Evolutionary conservation across 2,797 vertebrate species (phyloP), one percentile per base, ranked within the genome.

Genomic region (Anisognathus igniventris): DNA sequence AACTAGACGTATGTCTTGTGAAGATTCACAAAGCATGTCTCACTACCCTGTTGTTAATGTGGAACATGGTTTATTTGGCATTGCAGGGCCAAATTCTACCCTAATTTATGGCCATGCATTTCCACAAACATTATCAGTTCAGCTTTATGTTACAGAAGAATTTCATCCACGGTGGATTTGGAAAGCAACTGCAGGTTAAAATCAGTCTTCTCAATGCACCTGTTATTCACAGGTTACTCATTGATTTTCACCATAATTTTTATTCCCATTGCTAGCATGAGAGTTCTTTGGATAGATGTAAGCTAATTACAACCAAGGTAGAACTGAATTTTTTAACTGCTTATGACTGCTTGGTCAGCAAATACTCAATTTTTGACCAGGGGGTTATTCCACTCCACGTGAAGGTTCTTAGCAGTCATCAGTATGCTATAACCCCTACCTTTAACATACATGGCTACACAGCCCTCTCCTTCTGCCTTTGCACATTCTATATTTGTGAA

Each of bases 391-490:
- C 23, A 65, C 35, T 45, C 25, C 6, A 2, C 21, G 44, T 44
- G 33, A 80, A 88, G 35, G 35, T n/a, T 77, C 66, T 76, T 42
- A 31, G 87, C 2, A 10, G 44, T 58, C 47, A 35, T 31, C 56
- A 45, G 35, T 54, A 5, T 61, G 39, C 24, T 74, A 2, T 2
- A 78, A 61, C 37, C 28, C 31, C 11, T 48, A n/a, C 39, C 35
- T 76, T 73, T 66, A 86, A 66, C 60, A 74, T 15, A 25, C 6
- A 2, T 2, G 7, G 39, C 56, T 30, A 31, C 21, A 1, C n/a
- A 35, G 75, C 76, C 75, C 60, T 95, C 88, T 92, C 66, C 65
- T 79, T 73, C 85, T 81, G 90, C 91, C 66, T 91, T 80, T 91
- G 74, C 92, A 82, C 79, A 53, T 40, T 78, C 45, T 54, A n/a